Base-by-base conservation (phyloP, 1,140 invertebrate genomes). In the Atta cephalotes region DNA sequence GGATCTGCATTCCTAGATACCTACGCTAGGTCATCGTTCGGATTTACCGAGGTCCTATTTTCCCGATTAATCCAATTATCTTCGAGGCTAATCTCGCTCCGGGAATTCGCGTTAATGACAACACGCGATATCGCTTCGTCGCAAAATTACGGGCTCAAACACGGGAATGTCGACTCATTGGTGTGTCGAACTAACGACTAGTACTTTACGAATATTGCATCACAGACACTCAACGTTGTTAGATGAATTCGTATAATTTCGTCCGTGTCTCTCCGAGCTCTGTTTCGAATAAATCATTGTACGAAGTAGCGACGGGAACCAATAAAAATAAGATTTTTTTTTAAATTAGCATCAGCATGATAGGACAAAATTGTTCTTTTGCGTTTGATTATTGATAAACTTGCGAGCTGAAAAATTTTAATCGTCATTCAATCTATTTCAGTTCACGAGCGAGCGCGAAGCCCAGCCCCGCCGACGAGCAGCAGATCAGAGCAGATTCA, bases 401-500 rank as follows among this genome's bases (percentile, higher is more conserved):
- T 21, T 14, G 2, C 31, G 39, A 45, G 16, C 2, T 16, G n/a
- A 3, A n/a, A 66, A 31, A 9, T 21, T 49, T 49, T 49, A 66
- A 66, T 80, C n/a, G 5, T n/a, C 0, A 9, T 14, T 62, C 76
- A 6, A 28, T 66, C 12, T 87, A 79, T 93, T 93, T 72, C 63
- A 95, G 95, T 92, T 95, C 91, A 93, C 94, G 93, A 93, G 95
- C 92, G 94, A 95, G 92, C 92, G 92, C 93, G 94, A 93, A 94
- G 93, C 87, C 89, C 93, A 95, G 92, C 92, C 94, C 93, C 94
- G 94, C 91, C 93, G 92, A 93, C 91, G 93, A 95, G 91, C 93
- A 95, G 92, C 94, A 95, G 94, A 95, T 94, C 93, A 95, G 95
- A 93, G 92, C 93, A 94, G 93, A 93, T 93, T 93, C 92, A 94